These are phyloP conservation scores for Gymnobelideus leadbeateri DNA, from an alignment of 2,113 vertebrate species.

Conservation along the genomic window DNA sequence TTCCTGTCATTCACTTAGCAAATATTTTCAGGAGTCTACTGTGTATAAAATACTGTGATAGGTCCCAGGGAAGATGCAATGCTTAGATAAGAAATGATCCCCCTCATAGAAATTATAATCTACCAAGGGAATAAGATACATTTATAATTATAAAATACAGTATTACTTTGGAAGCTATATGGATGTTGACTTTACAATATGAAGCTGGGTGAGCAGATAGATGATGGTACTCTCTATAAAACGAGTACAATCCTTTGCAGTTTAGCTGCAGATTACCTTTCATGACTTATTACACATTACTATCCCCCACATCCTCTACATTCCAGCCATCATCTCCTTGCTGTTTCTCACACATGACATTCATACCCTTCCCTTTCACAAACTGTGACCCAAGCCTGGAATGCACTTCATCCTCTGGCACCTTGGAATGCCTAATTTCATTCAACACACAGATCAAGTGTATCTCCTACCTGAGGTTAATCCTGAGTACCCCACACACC, in stretches of 20 bases:
- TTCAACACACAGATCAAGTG: background rate
- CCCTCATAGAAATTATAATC: background rate
- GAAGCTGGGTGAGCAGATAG: background rate
- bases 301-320: background rate
- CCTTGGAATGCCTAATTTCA: background rate
- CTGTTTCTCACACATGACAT: background rate
- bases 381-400: background rate
- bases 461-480: background rate
- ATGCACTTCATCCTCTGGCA: background rate
- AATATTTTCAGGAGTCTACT: background rate
- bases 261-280: background rate
- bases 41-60: background rate
- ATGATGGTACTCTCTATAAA: background rate
- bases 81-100: background rate
- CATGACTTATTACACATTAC: background rate
- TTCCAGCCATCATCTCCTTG: background rate
- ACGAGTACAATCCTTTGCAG: background rate
- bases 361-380: background rate
- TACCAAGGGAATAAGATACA: background rate
- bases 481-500: background rate
- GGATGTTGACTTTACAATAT: background rate
- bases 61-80: background rate
- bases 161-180: background rate
- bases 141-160: background rate
- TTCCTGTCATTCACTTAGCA: background rate